Conservation (phyloP, 2,113 vertebrate genomes). For the Oryzias woworae region DNA sequence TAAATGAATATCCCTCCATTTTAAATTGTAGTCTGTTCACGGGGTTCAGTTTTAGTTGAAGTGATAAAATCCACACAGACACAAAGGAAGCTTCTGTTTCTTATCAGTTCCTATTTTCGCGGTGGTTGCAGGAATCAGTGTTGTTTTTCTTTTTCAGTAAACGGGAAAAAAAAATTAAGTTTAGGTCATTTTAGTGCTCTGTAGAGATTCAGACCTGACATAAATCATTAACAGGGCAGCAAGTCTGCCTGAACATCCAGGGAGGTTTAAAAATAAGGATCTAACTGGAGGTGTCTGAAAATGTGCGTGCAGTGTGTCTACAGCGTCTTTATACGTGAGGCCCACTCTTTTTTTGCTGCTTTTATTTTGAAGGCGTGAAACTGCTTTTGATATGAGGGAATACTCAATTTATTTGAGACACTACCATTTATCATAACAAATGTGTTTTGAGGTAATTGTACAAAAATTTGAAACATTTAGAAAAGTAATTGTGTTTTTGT, state of each 20-base stretch:
- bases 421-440: slow-evolving; percentile 65
- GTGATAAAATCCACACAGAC: not conserved
- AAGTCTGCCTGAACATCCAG: not conserved
- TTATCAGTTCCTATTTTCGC: not conserved
- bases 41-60: not conserved
- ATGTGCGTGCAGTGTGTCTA: not conserved
- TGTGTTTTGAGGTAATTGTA: slow-evolving; percentile 66
- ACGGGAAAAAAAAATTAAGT: too few relatives aligned
- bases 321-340: slow-evolving; percentile 40
- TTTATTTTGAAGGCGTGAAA: slow-evolving; percentile 51
- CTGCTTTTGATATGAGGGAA: slow-evolving; percentile 38
- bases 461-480: slow-evolving; percentile 63
- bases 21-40: not conserved
- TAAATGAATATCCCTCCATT: not conserved
- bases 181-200: not conserved
- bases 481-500: slow-evolving; percentile 62
- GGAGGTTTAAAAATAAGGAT: not conserved
- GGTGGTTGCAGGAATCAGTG: too few relatives aligned
- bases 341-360: slow-evolving; percentile 56
- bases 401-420: slow-evolving; percentile 42
- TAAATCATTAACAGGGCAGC: slow-evolving; percentile 15
- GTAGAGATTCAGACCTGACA: not conserved
- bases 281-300: not conserved
- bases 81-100: not conserved
- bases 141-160: not conserved